A percentile compares a stretch with the other conserved stretches of the same genome.
Evolutionary conservation across 2,797 vertebrate genomes (phyloP).

Genomic region (Chaunax sp.): DNA sequence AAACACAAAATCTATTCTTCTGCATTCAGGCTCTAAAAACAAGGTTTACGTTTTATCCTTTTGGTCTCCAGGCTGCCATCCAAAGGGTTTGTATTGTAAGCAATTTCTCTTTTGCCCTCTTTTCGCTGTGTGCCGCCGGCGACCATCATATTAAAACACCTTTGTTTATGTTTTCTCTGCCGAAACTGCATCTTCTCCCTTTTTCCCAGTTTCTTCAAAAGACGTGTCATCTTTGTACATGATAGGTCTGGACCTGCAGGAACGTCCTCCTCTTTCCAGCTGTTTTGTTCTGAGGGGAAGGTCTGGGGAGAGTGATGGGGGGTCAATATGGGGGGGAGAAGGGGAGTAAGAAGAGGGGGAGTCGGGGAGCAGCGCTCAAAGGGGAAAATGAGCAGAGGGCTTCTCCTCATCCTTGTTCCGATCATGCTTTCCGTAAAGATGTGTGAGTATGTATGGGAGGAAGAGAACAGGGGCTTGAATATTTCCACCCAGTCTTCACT

Average conservation of each 20-base stretch:
- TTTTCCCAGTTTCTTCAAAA: slow-evolving; percentile 69
- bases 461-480: slow-evolving; percentile 43
- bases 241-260: slow-evolving; percentile 78
- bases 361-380: slow-evolving; percentile 46
- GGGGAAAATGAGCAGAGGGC: slow-evolving; percentile 42
- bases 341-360: slow-evolving; percentile 24
- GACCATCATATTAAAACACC: slow-evolving; percentile 75
- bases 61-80: slow-evolving; percentile 69
- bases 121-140: slow-evolving; percentile 67
- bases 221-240: slow-evolving; percentile 74
- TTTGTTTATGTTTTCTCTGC: slow-evolving; percentile 73
- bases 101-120: slow-evolving; percentile 68
- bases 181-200: slow-evolving; percentile 55
- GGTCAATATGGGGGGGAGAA: slow-evolving; percentile 45
- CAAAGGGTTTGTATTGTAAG: slow-evolving; percentile 77
- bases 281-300: slow-evolving; percentile 73
- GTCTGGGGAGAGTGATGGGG: slow-evolving; percentile 64
- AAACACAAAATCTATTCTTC: slow-evolving; percentile 44
- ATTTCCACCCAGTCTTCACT: slow-evolving; percentile 62
- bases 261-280: slow-evolving; percentile 74
- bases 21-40: slow-evolving; percentile 57
- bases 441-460: slow-evolving; percentile 11
- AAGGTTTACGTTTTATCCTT: slow-evolving; percentile 56
- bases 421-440: slow-evolving; percentile 55
- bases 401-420: slow-evolving; percentile 53